A percentile compares a stretch with the other conserved stretches of the same genome.
Evolutionary conservation across 2,888 invertebrate species (phyloP).

Genomic region (Cryptus viduatorius): DNA sequence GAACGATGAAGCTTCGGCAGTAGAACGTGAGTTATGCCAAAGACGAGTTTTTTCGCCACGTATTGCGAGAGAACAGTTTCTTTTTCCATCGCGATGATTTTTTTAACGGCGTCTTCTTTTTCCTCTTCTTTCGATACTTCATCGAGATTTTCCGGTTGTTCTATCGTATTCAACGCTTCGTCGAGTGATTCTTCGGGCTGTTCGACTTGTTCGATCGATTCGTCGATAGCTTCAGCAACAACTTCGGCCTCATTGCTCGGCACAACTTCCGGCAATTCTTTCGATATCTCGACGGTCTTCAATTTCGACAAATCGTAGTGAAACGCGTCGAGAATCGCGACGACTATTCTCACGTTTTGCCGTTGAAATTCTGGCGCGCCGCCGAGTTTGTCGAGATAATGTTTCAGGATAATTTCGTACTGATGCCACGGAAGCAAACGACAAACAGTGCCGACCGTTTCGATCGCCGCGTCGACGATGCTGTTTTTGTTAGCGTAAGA

Average conservation of each 20-base stretch:
- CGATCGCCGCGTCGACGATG: conserved; percentile 94
- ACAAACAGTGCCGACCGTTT: conserved; percentile 92
- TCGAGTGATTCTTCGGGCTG: conserved; percentile 84
- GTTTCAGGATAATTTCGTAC: conserved; percentile 93
- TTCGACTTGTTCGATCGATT: conserved; percentile 72
- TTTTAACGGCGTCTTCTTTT: conserved; percentile 44
- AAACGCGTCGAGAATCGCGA: conserved; percentile 94
- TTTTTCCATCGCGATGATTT: conserved; percentile 82
- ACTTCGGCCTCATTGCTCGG: conserved; percentile 73
- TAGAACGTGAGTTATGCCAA: conserved; percentile 89
- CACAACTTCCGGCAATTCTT: conserved; percentile 74
- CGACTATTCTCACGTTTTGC: conserved; percentile 91
- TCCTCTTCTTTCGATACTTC: conserved; percentile 80
- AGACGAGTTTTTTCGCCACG: conserved; percentile 91
- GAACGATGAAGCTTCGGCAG: conserved; percentile 93
- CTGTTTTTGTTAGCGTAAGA: conserved; percentile 92
- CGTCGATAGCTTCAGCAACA: conserved; percentile 79
- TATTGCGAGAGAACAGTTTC: conserved; percentile 88
- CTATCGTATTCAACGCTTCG: conserved; percentile 77
- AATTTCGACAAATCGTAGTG: conserved; percentile 94
- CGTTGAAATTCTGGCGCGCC: conserved; percentile 92
- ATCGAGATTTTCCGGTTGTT: conserved; percentile 73
- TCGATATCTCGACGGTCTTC: conserved; percentile 72
- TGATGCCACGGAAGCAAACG: conserved; percentile 94
- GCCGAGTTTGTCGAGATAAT: conserved; percentile 92